Evolutionary conservation across 2,888 invertebrate genomes (phyloP).

Genomic region (Drosophila cognata): DNA sequence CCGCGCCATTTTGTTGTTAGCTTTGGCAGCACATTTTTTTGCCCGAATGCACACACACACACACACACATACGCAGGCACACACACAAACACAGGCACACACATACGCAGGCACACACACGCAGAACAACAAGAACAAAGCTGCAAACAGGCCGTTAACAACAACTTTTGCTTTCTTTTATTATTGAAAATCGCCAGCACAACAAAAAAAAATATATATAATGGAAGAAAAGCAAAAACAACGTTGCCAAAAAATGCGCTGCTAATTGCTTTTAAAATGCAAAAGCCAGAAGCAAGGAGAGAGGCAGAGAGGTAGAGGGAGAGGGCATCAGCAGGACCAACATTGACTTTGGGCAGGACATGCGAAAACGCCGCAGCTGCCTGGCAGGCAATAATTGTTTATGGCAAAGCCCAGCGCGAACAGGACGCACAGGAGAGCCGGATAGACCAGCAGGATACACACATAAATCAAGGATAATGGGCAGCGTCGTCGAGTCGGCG

Average conservation of each 20-base stretch:
- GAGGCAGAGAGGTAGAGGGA: slow-evolving; percentile 1
- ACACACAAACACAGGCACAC: slow-evolving; percentile 9
- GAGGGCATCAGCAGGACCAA: slow-evolving; percentile 58
- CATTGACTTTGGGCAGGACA: slow-evolving; percentile 74
- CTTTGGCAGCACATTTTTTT: slow-evolving; percentile 57
- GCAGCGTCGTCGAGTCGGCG: slow-evolving; percentile 70
- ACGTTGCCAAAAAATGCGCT: slow-evolving; percentile 71
- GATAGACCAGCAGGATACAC: slow-evolving; percentile 65
- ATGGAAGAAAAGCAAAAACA: slow-evolving; percentile 49
- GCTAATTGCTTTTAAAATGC: slow-evolving; percentile 81
- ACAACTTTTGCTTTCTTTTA: slow-evolving; percentile 64
- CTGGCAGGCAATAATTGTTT: slow-evolving; percentile 71
- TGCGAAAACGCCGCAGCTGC: slow-evolving; percentile 72
- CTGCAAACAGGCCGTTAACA: slow-evolving; percentile 51
- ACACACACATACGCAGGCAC: slow-evolving; percentile 10
- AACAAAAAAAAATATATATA: slow-evolving; percentile 20
- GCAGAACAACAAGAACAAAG: slow-evolving; percentile 26
- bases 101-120: neutral
- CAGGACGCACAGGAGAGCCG: slow-evolving; percentile 36
- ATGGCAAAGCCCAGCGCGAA: slow-evolving; percentile 58
- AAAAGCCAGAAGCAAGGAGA: slow-evolving; percentile 54
- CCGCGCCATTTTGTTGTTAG: slow-evolving; percentile 75
- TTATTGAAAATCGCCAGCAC: slow-evolving; percentile 69
- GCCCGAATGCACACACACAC: slow-evolving; percentile 28
- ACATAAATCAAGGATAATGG: slow-evolving; percentile 80